phyloP scores from a whole-genome alignment of 2,888 invertebrate genomes.

The Tridacna gigas region DNA sequence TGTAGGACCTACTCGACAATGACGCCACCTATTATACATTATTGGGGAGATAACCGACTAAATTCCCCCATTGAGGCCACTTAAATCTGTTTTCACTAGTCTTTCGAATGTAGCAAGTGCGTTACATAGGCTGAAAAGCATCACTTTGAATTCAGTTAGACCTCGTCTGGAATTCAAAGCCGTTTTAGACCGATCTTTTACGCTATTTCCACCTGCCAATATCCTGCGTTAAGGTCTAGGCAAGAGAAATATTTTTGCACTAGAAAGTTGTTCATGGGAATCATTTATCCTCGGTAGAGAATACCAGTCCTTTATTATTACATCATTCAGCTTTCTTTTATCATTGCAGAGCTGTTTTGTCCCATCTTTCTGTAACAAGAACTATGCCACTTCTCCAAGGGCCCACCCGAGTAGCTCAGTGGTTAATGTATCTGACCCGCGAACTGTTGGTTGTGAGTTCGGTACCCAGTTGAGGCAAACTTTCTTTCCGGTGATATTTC shows the following conservation, averaged over 20 bases:
- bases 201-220: constrained; percentile 60
- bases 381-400: constrained; percentile 44
- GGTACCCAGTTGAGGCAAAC: no score
- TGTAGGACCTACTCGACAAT: no score
- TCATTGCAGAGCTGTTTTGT: constrained; percentile 49
- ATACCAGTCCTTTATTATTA: constrained; percentile 40
- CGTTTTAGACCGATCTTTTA: constrained; percentile 54
- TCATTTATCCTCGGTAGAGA: constrained; percentile 47
- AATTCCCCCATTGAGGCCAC: constrained; percentile 41
- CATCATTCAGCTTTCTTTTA: constrained; percentile 36
- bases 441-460: no score
- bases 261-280: constrained; percentile 30
- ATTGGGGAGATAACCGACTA: no score
- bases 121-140: constrained; percentile 38
- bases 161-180: constrained; percentile 44
- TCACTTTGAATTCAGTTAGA: neutral
- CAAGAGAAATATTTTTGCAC: neutral
- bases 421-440: no score
- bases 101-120: constrained; percentile 50
- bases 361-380: constrained; percentile 52
- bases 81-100: constrained; percentile 40
- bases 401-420: no score
- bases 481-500: no score
- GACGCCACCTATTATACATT: no score
- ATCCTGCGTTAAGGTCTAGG: neutral